Evolutionary conservation across 2,888 invertebrate species (phyloP), one percentile per base, ranked within the genome.

Genomic region (Macrosoma leucophasiata): DNA sequence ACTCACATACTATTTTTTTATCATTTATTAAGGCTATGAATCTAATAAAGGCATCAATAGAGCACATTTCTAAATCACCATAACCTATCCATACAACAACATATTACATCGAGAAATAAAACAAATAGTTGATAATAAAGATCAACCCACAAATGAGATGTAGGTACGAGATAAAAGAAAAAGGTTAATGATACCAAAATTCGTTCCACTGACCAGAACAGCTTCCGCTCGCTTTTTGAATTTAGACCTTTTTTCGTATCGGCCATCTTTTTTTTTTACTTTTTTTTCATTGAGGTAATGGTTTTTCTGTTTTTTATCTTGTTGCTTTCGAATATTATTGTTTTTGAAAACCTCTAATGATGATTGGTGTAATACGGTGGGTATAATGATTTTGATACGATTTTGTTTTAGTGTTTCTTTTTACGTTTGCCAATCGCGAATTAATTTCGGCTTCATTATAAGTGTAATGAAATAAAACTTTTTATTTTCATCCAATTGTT

Each of bases 201-300:
- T 79, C 77, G 81, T 78, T 77, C 61, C 77, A 72, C 67, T 56
- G 53, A 56, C 32, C 48, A 43, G 50, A 49, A 49, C 63, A 64
- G 79, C 78, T 81, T 81, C 81, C 81, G 81, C 63, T 74, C 73
- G 59, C 54, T 48, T 74, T 75, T 76, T 69, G 68, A 78, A 76
- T 75, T 75, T 72, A 55, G 62, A 68, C 60, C 54, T 58, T 48
- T 47, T 62, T 58, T 49, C 49, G 52, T 55, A 36, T 46, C 53
- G 46, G 48, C 52, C 51, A 44, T 43, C 46, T 42, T 36, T 45
- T 25, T 36, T 42, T 46, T 34, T 46, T 47, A 49, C 50, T n/a
- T n/a, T n/a, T n/a, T n/a, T 48, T 47, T 55, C 46, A 32, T 38
- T 37, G 43, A 48, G 29, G 50, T 56, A 59, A 60, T 62, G 61